phyloP scores from a whole-genome alignment of 2,113 vertebrate genomes.

The Notothenia rossii region DNA sequence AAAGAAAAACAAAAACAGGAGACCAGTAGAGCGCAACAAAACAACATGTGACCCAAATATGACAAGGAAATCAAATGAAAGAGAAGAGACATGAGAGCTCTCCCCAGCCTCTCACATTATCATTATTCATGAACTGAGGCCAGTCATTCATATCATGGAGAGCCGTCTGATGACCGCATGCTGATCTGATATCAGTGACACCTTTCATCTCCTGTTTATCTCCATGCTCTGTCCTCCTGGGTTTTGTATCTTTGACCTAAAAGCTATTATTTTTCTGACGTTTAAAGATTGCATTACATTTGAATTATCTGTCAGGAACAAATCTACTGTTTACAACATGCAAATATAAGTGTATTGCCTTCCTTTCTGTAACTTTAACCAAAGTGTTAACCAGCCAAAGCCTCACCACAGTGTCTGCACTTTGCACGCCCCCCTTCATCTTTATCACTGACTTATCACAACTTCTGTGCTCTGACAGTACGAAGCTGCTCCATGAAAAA shows the following conservation, averaged over 20 bases:
- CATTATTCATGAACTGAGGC: constrained; percentile 52
- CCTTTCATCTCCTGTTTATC: background rate
- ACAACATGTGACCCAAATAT: constrained; percentile 69
- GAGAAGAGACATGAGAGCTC: constrained; percentile 33
- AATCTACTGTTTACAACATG: background rate
- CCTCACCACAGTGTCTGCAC: background rate
- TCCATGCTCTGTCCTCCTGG: background rate
- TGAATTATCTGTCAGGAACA: background rate
- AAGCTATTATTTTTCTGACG: background rate
- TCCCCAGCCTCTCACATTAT: constrained; percentile 22
- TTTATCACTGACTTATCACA: background rate
- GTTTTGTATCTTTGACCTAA: background rate
- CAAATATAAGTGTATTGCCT: background rate
- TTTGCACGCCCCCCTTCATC: background rate
- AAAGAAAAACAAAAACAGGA: constrained; percentile 41
- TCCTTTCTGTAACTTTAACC: background rate
- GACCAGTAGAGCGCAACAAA: constrained; percentile 35
- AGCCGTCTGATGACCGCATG: constrained; percentile 12
- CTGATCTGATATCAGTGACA: constrained; percentile 15
- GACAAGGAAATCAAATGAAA: constrained; percentile 56
- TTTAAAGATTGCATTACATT: background rate
- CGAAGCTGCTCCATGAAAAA: background rate
- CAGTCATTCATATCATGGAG: constrained; percentile 38
- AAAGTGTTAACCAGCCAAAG: no score
- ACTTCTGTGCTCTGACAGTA: background rate